These are phyloP conservation scores for Nasua narica DNA, from an alignment of 2,797 vertebrate species.

Conservation along the genomic window DNA sequence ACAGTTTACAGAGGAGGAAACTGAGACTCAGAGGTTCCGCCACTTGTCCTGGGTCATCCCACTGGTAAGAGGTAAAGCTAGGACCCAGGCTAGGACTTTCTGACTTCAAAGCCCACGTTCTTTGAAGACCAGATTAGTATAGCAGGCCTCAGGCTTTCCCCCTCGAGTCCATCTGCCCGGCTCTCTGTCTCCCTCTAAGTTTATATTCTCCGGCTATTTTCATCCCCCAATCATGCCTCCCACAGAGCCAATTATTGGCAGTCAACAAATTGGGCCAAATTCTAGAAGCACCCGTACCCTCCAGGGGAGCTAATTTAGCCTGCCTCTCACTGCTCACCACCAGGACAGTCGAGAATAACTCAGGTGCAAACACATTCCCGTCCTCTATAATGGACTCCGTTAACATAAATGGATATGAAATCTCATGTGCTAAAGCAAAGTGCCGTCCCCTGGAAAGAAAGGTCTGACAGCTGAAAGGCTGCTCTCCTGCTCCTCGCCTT, in stretches of 20 bases:
- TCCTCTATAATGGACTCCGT: constrained; percentile 50
- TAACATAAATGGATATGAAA: constrained; percentile 54
- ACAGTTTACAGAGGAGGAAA: neutral
- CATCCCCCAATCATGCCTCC: constrained; percentile 48
- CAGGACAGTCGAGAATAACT: constrained; percentile 49
- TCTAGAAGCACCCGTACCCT: constrained; percentile 8
- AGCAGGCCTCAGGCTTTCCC: neutral
- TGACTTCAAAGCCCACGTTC: neutral
- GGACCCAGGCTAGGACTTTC: neutral
- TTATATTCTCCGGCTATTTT: constrained; percentile 51
- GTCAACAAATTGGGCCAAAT: constrained; percentile 61
- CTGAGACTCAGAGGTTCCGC: neutral
- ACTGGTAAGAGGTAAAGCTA: neutral
- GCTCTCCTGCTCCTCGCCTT: constrained; percentile 41
- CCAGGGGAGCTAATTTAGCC: constrained; percentile 31
- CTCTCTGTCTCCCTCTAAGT: neutral
- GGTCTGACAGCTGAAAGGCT: constrained; percentile 52
- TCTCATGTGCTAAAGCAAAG: constrained; percentile 34
- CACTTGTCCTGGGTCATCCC: neutral
- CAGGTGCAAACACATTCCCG: constrained; percentile 31
- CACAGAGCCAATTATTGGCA: constrained; percentile 54
- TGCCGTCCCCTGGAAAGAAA: neutral
- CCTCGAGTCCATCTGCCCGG: neutral
- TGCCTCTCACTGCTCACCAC: constrained; percentile 35
- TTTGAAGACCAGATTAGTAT: neutral